These are phyloP conservation scores for Exephanes ischioxanthus DNA, from an alignment of 2,888 invertebrate genomes.

Conservation along the genomic window DNA sequence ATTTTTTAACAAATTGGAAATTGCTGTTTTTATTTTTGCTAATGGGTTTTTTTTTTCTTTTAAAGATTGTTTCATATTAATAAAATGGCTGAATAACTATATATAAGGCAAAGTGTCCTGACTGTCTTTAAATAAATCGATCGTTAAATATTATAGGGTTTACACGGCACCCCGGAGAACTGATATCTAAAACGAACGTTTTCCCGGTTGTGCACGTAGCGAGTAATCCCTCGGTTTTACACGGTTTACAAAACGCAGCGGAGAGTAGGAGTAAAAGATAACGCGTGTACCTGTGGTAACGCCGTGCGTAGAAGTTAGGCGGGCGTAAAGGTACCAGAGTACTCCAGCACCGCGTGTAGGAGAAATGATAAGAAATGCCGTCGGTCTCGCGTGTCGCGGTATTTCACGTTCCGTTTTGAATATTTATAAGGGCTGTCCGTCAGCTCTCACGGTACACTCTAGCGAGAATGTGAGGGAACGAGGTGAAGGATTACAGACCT, in stretches of 20 bases:
- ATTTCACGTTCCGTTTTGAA: conserved; percentile 81
- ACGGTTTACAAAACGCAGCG: conserved; percentile 32
- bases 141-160: neutral
- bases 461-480: conserved; percentile 38
- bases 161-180: neutral
- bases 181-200: neutral
- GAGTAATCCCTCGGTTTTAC: neutral
- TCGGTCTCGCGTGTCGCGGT: conserved; percentile 82
- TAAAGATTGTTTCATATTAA: neutral
- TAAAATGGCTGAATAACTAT: neutral
- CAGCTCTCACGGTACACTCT: conserved; percentile 66
- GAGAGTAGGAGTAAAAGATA: conserved; percentile 46
- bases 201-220: neutral
- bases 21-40: neutral
- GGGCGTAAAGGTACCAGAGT: conserved; percentile 33
- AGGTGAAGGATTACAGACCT: conserved; percentile 18
- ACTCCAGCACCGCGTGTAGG: conserved; percentile 22
- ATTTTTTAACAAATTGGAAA: neutral
- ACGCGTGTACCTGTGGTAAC: conserved; percentile 42
- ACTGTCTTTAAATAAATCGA: neutral
- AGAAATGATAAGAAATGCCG: conserved; percentile 82
- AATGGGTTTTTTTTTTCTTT: neutral
- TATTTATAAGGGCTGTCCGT: conserved; percentile 83
- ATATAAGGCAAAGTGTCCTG: neutral
- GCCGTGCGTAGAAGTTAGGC: conserved; percentile 20